A percentile compares a stretch with the other conserved stretches of the same genome.
phyloP scores from a whole-genome alignment of 2,113 vertebrate species.

The Polypterus bichir region DNA sequence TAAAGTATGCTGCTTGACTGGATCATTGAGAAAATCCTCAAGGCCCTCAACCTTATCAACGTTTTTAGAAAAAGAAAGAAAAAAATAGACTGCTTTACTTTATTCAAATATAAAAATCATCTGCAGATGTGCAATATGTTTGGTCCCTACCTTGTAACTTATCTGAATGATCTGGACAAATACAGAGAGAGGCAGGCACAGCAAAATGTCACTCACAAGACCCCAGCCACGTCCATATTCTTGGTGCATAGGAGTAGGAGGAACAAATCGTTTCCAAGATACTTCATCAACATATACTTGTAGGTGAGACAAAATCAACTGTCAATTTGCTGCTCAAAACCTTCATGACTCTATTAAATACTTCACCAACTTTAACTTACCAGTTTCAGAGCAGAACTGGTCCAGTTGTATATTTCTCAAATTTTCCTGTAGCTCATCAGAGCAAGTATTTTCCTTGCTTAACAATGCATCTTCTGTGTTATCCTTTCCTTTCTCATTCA shows the following conservation, averaged over 20 bases:
- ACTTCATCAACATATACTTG: constrained; percentile 65
- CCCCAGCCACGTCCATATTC: constrained; percentile 75
- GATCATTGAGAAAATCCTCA: constrained; percentile 72
- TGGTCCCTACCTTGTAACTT: constrained; percentile 69
- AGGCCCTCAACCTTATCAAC: constrained; percentile 68
- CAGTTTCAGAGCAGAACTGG: too few relatives aligned
- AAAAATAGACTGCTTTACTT: too few relatives aligned
- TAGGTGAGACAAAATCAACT: neutral
- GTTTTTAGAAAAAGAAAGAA: too few relatives aligned
- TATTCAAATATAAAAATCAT: too few relatives aligned
- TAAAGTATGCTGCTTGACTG: constrained; percentile 71
- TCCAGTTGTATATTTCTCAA: too few relatives aligned
- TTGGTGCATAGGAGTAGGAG: constrained; percentile 62
- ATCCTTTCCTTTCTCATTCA: too few relatives aligned
- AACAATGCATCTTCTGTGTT: too few relatives aligned
- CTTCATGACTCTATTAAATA: neutral
- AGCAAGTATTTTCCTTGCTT: too few relatives aligned
- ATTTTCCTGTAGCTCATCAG: too few relatives aligned
- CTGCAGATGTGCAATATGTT: too few relatives aligned
- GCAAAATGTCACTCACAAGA: constrained; percentile 72
- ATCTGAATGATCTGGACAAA: constrained; percentile 82
- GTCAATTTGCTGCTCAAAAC: neutral
- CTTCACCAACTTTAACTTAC: neutral
- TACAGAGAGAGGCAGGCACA: constrained; percentile 81
- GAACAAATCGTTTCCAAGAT: constrained; percentile 70